Evolutionary conservation across 2,888 invertebrate genomes (phyloP).

Genomic region (Pachycephus smyrnensis): DNA sequence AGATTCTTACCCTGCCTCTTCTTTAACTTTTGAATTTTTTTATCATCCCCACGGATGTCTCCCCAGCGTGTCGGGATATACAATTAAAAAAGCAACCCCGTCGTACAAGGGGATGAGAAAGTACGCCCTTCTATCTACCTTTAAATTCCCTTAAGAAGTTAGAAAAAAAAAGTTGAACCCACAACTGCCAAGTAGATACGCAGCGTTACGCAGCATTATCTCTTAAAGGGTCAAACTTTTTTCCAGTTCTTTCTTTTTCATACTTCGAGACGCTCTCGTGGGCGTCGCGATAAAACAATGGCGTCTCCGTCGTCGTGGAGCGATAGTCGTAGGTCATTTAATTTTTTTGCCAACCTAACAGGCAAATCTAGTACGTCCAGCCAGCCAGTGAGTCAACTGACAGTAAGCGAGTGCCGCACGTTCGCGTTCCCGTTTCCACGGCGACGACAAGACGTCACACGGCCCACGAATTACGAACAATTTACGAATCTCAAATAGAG

Average conservation of each 20-base stretch:
- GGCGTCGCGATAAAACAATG: background rate
- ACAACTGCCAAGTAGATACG: background rate
- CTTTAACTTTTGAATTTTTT: conserved; percentile 38
- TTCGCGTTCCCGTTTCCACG: background rate
- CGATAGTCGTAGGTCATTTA: background rate
- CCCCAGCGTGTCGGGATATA: conserved; percentile 51
- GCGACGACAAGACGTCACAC: background rate
- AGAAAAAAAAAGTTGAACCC: conserved; percentile 1
- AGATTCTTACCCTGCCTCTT: conserved; percentile 44
- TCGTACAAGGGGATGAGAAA: conserved; percentile 12
- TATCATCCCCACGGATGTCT: conserved; percentile 48
- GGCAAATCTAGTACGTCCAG: background rate
- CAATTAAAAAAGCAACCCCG: conserved; percentile 59
- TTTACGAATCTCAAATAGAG: background rate
- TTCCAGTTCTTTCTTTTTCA: background rate
- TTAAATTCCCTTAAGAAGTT: background rate
- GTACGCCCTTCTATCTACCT: background rate
- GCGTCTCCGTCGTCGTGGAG: background rate
- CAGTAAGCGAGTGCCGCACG: background rate
- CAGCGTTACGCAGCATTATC: background rate
- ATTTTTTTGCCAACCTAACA: background rate
- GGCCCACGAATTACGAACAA: background rate
- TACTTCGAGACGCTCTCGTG: background rate
- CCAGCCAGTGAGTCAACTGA: background rate
- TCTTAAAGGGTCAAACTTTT: background rate